Percentiles rank a stretch among this genome's conserved stretches.
Evolutionary conservation across 2,113 vertebrate species (phyloP).

Genomic region (Aramus guarauna): DNA sequence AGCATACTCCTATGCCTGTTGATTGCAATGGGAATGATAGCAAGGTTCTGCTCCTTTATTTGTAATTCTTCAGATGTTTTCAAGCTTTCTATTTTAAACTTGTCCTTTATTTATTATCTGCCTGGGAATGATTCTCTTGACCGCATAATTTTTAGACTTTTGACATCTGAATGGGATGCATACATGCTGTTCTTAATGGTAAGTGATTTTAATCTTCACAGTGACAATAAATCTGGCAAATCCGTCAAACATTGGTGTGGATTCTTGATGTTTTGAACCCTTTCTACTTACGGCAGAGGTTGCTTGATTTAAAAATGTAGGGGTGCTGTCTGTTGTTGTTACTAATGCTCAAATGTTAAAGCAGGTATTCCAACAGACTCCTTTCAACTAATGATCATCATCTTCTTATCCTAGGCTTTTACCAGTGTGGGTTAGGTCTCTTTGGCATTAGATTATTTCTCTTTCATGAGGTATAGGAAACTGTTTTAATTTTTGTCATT

Average conservation of each 20-base stretch:
- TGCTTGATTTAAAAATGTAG: conserved; percentile 1
- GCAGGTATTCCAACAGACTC: background rate
- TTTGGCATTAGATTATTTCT: background rate
- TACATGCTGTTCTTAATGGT: background rate
- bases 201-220: conserved; percentile 55
- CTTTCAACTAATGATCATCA: background rate
- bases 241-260: background rate
- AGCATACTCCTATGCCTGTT: background rate
- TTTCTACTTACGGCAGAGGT: conserved; percentile 26
- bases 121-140: conserved; percentile 1
- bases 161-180: conserved; percentile 30
- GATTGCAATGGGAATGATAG: background rate
- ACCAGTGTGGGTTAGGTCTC: background rate
- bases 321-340: background rate
- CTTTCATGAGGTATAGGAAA: background rate
- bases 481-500: background rate
- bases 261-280: conserved; percentile 49
- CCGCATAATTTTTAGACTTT: conserved; percentile 46
- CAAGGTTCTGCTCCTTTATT: background rate
- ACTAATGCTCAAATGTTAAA: background rate
- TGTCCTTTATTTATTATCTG: conserved; percentile 44
- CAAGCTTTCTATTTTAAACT: conserved; percentile 17
- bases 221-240: conserved; percentile 50
- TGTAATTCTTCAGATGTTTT: background rate
- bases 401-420: background rate